These are phyloP conservation scores for Drymodes brunneopygia DNA, from an alignment of 2,113 vertebrate species.

Conservation along the genomic window DNA sequence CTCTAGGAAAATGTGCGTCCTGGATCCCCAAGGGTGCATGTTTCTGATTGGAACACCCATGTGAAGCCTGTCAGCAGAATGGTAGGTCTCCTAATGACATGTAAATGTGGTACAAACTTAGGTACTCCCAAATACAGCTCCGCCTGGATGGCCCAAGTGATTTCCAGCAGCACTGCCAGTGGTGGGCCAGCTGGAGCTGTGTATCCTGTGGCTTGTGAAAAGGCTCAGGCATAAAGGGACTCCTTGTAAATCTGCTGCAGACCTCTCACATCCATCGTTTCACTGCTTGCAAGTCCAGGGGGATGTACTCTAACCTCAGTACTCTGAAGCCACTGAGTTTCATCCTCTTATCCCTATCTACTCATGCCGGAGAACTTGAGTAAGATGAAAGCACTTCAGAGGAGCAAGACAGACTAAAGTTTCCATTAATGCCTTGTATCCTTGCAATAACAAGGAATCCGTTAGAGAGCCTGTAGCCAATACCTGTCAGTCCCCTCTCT, in stretches of 20 bases:
- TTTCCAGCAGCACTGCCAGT: not conserved
- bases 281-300: not conserved
- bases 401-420: not conserved
- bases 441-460: constrained; percentile 28
- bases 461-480: constrained; percentile 8
- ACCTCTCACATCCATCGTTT: not conserved
- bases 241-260: not conserved
- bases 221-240: not conserved
- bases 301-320: not conserved
- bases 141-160: not conserved
- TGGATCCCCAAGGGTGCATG: not conserved
- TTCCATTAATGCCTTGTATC: constrained; percentile 3
- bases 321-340: not conserved
- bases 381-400: constrained; percentile 37
- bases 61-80: not conserved
- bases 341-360: not conserved
- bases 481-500: not conserved
- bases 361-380: not conserved
- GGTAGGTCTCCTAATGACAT: not conserved
- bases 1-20: not conserved
- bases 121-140: not conserved
- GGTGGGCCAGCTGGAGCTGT: not conserved
- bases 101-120: not conserved
- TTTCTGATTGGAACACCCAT: not conserved
- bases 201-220: not conserved